Conservation (phyloP, 2,888 invertebrate genomes). For the Halictus ligatus region DNA sequence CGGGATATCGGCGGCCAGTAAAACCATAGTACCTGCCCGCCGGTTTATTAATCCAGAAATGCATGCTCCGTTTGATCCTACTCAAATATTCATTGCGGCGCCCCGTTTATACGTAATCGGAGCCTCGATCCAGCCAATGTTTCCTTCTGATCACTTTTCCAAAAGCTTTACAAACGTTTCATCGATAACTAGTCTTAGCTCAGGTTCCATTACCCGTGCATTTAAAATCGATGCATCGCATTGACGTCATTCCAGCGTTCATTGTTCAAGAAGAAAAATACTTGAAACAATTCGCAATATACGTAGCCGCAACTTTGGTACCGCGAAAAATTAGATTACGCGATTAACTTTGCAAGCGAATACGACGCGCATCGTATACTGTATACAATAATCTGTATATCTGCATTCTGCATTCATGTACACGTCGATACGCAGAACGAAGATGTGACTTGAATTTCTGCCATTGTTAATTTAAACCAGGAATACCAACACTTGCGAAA, state of each 20-base stretch:
- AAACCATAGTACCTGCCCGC: conserved; percentile 91
- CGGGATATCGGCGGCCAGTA: conserved; percentile 87
- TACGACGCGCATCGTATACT: neutral
- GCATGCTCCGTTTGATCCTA: conserved; percentile 85
- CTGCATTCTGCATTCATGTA: neutral
- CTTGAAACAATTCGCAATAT: neutral
- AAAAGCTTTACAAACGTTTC: conserved; percentile 4
- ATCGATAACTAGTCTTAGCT: neutral
- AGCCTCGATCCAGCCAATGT: neutral
- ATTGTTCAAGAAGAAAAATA: conserved; percentile 11
- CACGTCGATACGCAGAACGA: conserved; percentile 36
- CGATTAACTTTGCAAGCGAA: neutral
- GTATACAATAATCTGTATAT: neutral
- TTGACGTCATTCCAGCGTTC: conserved; percentile 30
- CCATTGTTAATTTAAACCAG: conserved; percentile 45
- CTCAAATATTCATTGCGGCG: conserved; percentile 43
- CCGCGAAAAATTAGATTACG: neutral
- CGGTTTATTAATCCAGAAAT: conserved; percentile 95
- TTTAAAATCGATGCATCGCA: conserved; percentile 46
- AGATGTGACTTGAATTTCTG: conserved; percentile 33
- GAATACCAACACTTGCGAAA: conserved; percentile 22
- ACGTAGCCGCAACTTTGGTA: too few relatives aligned
- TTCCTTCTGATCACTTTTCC: neutral
- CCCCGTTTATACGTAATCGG: neutral
- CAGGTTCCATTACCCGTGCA: conserved; percentile 43